Base-by-base conservation (phyloP, 2,888 invertebrate species). In the Hermodice carunculata region DNA sequence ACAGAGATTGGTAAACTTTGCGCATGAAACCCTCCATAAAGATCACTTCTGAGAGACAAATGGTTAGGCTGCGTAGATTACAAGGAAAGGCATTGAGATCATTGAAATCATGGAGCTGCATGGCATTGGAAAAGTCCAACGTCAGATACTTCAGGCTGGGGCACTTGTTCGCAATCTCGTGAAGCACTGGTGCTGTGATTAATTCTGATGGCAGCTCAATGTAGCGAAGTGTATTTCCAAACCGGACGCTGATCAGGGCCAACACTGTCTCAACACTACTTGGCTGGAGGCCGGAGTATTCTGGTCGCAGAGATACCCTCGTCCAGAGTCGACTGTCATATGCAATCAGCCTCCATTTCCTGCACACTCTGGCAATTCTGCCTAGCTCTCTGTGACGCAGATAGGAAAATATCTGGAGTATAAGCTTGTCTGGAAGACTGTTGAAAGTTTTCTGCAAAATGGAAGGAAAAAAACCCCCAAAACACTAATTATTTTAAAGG, bases 11-110 rank as follows among this genome's bases (percentile, higher is more conserved):
- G 87, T 99, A 99, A 71, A 99, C 99, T 87, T 99, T 97, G 74
- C 99, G 88, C 96, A 99, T 98, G 86, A 99, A 99, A 17, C 99
- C 99, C 86, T 99, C 99, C 94, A 99, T 95, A 88, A 99, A 99
- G 87, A 99, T 99, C 72, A 99, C 98, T 87, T 99, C 99, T 0
- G 97, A 98, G 43, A 99, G 89, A 76, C 99, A 99, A 81, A 99
- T 94, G 85, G 95, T 95, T 87, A 98, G 90, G 86, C 96, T 97
- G 49, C 92, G 92, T 64, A 99, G 88, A 86, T 98, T 97, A 11
- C 98, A 97, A 2, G 99, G 99, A 85, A 99, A 99, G 22, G 96
- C 94, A 87, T 98, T 95, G 90, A 99, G 92, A 87, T 97, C 97
- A 75, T 97, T 98, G 89, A 99, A 99, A 85, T 99, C 99, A 87